Evolutionary conservation across 2,113 vertebrate species (phyloP), one percentile per base, ranked within the genome.

Genomic region (cattle (Bos taurus)): DNA sequence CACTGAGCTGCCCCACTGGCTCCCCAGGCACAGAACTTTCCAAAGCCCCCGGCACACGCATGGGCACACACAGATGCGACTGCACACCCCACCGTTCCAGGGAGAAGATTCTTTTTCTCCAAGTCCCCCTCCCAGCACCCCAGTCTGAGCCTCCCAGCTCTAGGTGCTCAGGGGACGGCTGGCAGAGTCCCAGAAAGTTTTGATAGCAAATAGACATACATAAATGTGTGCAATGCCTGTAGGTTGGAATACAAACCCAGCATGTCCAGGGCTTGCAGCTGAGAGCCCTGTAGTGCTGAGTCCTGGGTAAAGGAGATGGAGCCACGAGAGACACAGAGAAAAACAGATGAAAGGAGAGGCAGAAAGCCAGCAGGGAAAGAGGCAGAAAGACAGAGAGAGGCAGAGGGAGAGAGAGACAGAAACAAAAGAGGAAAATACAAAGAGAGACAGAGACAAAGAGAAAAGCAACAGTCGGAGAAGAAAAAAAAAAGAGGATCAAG

Each of bases 21-120:
- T 7, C 40, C 28, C 19, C 80, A 33, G 52, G 25, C 77, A 40
- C 84, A 46, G 80, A 56, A 30, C 19, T 7, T 62, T 16, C 67
- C 36, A 17, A 50, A 7, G 9, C 12, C 28, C 6, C 81, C 67
- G 10, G 28, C 25, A 77, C 54, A 11, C 43, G 12, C n/a, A 7
- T 0, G 11, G 14, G 23, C 23, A 83, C 59, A 48, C 67, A 46
- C 26, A 40, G 50, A 91, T 19, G 21, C 0, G 1, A n/a, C 2
- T 19, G 6, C 21, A 33, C 59, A 33, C 5, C 9, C 36, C n/a
- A 9, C 48, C 0, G 30, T 14, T 15, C 48, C 1, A 2, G 21
- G 26, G 78, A 54, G 26, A 56, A 43, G 16, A 14, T 3, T 62
- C 64, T 81, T 43, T 40, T 40, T 87, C 57, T 8, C 46, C 43